Conservation (phyloP, 2,113 vertebrate species). For the Proterorhinus semilunaris region DNA sequence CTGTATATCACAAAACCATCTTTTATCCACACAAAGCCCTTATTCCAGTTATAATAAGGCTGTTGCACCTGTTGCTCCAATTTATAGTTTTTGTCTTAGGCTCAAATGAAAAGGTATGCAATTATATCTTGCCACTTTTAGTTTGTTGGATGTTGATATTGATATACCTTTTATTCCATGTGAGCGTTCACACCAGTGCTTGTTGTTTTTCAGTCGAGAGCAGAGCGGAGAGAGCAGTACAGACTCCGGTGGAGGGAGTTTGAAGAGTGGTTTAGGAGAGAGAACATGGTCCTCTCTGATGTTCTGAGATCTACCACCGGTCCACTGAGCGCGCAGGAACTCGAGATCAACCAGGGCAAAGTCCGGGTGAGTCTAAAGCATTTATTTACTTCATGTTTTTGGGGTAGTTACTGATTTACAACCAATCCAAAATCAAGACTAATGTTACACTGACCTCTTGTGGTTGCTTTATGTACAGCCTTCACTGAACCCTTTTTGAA, state of each 20-base stretch:
- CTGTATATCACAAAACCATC: no score
- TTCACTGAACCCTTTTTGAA: no score
- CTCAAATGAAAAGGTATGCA: no score
- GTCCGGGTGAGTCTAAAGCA: conserved; percentile 78
- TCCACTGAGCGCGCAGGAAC: conserved; percentile 54
- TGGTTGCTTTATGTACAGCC: background rate
- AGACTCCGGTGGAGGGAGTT: conserved; percentile 70
- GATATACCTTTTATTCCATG: no score
- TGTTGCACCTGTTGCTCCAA: no score
- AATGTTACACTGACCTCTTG: conserved; percentile 4
- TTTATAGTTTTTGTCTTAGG: no score
- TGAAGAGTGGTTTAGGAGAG: conserved; percentile 80
- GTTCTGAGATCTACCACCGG: conserved; percentile 50
- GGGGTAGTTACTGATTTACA: no score
- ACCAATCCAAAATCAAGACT: background rate
- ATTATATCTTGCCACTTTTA: no score
- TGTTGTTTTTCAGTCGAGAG: conserved; percentile 44
- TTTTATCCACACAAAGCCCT: no score
- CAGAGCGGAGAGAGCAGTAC: background rate
- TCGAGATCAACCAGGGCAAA: conserved; percentile 55
- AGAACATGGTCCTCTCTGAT: conserved; percentile 76
- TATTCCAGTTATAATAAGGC: no score
- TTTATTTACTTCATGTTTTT: background rate
- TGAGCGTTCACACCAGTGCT: background rate
- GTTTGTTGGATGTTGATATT: no score